A percentile compares a stretch with the other conserved stretches of the same genome.
Evolutionary conservation across 1,140 invertebrate genomes (phyloP).

Genomic region (Pantala flavescens): DNA sequence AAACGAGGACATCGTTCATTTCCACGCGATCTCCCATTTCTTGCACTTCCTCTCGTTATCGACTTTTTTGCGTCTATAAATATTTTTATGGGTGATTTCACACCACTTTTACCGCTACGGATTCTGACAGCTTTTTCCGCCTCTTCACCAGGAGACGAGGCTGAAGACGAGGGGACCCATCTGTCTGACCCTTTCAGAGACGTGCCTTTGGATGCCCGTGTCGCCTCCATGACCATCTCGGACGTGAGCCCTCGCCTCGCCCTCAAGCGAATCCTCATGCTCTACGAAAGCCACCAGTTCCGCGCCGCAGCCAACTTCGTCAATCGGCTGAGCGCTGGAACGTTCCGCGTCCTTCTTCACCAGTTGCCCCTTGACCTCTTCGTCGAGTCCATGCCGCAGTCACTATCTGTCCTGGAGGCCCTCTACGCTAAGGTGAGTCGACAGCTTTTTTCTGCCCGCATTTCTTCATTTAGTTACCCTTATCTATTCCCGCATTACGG

Average conservation of each 20-base stretch:
- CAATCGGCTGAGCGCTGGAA: constrained; percentile 57
- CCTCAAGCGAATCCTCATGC: constrained; percentile 55
- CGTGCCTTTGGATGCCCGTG: constrained; percentile 26
- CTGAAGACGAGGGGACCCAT: background rate
- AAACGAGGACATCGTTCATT: too few relatives aligned
- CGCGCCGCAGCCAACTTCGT: constrained; percentile 68
- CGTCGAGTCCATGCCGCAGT: constrained; percentile 76
- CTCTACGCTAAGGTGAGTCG: constrained; percentile 56
- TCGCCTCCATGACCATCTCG: constrained; percentile 41
- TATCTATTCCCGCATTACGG: too few relatives aligned
- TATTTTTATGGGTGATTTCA: too few relatives aligned
- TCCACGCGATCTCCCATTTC: too few relatives aligned
- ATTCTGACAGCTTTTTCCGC: too few relatives aligned
- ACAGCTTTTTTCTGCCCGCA: constrained; percentile 20
- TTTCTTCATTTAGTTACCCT: too few relatives aligned
- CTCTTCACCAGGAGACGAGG: background rate
- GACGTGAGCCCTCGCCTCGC: constrained; percentile 64
- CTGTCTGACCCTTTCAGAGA: background rate
- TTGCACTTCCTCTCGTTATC: too few relatives aligned
- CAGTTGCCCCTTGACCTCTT: constrained; percentile 79
- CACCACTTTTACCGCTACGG: too few relatives aligned
- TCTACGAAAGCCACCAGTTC: constrained; percentile 69
- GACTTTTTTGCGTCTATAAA: too few relatives aligned
- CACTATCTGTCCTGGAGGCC: constrained; percentile 72
- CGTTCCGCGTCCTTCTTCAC: constrained; percentile 55